Evolutionary conservation across 2,888 invertebrate genomes (phyloP), one percentile per base, ranked within the genome.

Genomic region (Ennomos erosarius): DNA sequence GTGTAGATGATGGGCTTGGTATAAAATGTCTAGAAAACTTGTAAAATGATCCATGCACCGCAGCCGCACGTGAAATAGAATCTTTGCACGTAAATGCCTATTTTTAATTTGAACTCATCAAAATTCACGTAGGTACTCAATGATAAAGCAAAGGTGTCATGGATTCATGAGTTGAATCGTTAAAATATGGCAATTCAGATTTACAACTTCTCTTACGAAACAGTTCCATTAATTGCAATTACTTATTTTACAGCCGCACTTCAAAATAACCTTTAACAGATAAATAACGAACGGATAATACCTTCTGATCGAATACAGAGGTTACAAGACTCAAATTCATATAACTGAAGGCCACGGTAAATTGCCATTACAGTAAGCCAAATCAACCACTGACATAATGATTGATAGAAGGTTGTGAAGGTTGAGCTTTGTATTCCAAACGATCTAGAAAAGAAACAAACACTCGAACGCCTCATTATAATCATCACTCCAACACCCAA

Each of bases 301-400:
- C 36, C 64, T 63, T 37, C 55, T 54, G 52, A 50, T 56, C 46
- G 44, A 48, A 35, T 47, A 11, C 13, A n/a, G 48, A 52, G 55
- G 59, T 60, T 52, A 44, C 38, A 2, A 46, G 43, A 10, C 13
- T 42, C 4, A 8, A 26, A 26, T 26, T 13, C 44, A 16, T 16
- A 33, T 44, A 44, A 55, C 33, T 43, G 55, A 64, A 64, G 64
- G 57, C 46, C 34, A 34, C 10, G 33, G 49, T 40, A 11, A 64
- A 64, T 58, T 55, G 52, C 60, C 13, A 10, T 44, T 62, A 34
- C 33, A 57, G 52, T 61, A 49, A 46, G 48, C 43, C 52, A 53
- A 60, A 58, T 57, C 42, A 26, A 39, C 43, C 43, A 12, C 47
- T 51, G 59, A 44, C 58, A 55, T 37, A 51, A 42, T 56, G 55